phyloP scores from a whole-genome alignment of 2,113 vertebrate genomes.

The Heterocephalus glaber region DNA sequence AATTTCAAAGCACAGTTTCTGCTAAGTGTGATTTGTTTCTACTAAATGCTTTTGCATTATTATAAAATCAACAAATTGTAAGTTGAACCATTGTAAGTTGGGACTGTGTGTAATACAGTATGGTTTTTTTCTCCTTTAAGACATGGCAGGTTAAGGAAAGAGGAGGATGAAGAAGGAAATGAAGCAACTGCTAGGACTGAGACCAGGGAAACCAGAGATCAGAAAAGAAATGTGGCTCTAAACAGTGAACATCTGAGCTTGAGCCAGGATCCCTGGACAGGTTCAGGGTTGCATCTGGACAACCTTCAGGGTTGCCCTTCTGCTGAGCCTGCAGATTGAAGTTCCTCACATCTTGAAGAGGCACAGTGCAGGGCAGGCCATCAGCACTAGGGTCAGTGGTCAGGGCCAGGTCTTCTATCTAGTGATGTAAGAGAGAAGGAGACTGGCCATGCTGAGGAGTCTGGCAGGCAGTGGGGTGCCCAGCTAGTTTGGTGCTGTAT shows the following conservation, averaged over 20 bases:
- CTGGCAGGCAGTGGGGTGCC: background rate
- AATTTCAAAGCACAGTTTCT: background rate
- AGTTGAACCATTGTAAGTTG: background rate
- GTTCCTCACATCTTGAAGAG: background rate
- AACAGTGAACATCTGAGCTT: background rate
- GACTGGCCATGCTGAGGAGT: background rate
- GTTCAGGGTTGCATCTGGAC: too few species aligned
- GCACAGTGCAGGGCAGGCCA: too few species aligned
- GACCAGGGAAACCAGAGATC: background rate
- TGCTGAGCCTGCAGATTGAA: background rate
- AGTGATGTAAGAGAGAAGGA: background rate
- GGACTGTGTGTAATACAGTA: background rate
- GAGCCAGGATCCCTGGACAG: background rate
- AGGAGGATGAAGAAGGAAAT: background rate
- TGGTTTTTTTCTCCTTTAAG: background rate
- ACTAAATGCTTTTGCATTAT: background rate
- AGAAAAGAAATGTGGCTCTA: background rate
- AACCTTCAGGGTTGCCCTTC: too few species aligned
- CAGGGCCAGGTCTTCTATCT: background rate
- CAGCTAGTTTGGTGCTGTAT: background rate
- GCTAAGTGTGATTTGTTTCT: background rate
- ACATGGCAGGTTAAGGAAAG: background rate
- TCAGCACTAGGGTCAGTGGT: background rate
- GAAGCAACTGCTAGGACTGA: background rate
- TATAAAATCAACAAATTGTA: background rate